Conservation (phyloP, 2,113 vertebrate species). For the Todiramphus chloris region DNA sequence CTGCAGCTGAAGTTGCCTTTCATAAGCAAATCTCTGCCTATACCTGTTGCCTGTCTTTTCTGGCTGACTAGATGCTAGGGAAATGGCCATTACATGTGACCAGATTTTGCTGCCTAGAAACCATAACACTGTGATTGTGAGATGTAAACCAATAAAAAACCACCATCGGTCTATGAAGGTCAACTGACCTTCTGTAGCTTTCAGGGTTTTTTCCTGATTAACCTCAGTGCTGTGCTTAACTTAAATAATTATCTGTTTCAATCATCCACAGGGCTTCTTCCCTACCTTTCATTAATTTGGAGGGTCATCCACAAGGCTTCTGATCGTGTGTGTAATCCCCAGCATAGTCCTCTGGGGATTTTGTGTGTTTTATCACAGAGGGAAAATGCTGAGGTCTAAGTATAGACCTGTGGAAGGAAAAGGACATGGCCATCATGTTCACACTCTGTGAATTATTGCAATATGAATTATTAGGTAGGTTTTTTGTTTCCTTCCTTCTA, state of each 20-base stretch:
- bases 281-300: background rate
- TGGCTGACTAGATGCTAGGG: background rate
- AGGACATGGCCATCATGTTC: background rate
- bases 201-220: background rate
- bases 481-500: background rate
- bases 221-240: background rate
- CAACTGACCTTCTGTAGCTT: fast-evolving
- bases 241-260: background rate
- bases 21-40: background rate
- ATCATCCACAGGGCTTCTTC: background rate
- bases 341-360: background rate
- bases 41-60: background rate
- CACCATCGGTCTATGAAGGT: background rate
- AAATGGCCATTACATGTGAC: background rate
- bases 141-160: background rate
- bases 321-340: background rate
- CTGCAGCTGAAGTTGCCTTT: background rate
- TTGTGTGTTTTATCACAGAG: background rate
- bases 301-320: background rate
- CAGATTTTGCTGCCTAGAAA: background rate
- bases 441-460: background rate
- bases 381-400: background rate
- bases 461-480: background rate
- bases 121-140: background rate
- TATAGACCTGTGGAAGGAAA: background rate